phyloP scores from a whole-genome alignment of 2,888 invertebrate species.

The Mycogona germanica region DNA sequence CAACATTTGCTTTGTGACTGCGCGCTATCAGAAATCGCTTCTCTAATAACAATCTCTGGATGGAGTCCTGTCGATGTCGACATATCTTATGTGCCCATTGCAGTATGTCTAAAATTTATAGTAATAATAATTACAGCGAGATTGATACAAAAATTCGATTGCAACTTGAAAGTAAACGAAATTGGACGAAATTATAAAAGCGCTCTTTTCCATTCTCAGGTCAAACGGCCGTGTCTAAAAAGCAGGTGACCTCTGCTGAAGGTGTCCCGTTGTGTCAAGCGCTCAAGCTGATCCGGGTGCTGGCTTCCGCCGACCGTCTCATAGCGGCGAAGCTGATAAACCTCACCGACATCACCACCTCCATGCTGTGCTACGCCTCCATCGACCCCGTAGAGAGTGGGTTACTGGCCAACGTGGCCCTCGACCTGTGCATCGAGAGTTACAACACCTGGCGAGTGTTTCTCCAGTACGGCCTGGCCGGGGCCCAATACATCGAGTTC shows the following conservation, averaged over 20 bases:
- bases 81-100: too few relatives aligned
- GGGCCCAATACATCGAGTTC: slow-evolving; percentile 36
- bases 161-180: too few relatives aligned
- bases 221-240: too few relatives aligned
- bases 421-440: slow-evolving; percentile 32
- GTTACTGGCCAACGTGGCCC: slow-evolving; percentile 27
- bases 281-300: slow-evolving; percentile 56
- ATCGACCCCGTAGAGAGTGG: slow-evolving; percentile 27
- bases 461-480: slow-evolving; percentile 41
- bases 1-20: too few relatives aligned
- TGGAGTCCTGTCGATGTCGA: too few relatives aligned
- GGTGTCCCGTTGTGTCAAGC: slow-evolving; percentile 55
- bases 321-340: slow-evolving; percentile 42
- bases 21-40: too few relatives aligned
- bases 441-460: slow-evolving; percentile 46
- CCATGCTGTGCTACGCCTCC: slow-evolving; percentile 28
- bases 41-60: too few relatives aligned
- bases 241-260: slow-evolving; percentile 38
- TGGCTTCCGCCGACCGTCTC: slow-evolving; percentile 48
- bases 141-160: too few relatives aligned
- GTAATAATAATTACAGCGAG: too few relatives aligned
- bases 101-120: too few relatives aligned
- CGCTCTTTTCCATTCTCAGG: too few relatives aligned
- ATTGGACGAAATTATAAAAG: too few relatives aligned
- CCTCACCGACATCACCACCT: slow-evolving; percentile 34